phyloP scores from a whole-genome alignment of 2,113 vertebrate genomes.

The Onychostoma macrolepis region DNA sequence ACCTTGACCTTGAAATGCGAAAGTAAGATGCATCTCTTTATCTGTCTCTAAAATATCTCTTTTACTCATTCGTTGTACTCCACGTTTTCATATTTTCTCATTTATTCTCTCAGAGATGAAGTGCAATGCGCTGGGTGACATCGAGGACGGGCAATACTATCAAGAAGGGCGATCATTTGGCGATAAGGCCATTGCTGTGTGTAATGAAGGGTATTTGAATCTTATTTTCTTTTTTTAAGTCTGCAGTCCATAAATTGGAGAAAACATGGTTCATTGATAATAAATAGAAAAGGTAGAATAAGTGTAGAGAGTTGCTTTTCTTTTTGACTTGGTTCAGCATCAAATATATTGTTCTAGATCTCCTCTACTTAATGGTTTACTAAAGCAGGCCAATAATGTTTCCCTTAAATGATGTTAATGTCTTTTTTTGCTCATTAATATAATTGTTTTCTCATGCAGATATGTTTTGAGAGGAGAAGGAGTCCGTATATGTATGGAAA shows the following conservation, averaged over 20 bases:
- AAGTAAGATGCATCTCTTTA: constrained; percentile 57
- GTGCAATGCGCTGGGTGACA: constrained; percentile 64
- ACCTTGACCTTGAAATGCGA: constrained; percentile 60
- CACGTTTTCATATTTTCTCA: neutral
- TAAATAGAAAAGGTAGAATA: neutral
- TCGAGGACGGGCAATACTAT: constrained; percentile 58
- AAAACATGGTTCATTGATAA: neutral
- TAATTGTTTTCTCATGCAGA: constrained; percentile 51
- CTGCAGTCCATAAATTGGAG: neutral
- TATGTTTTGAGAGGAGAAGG: constrained; percentile 64
- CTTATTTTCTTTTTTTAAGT: neutral
- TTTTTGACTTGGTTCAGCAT: neutral
- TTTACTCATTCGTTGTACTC: neutral
- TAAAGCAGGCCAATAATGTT: neutral
- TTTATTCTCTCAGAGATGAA: constrained; percentile 52
- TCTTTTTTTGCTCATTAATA: neutral
- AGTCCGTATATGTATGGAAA: constrained; percentile 58
- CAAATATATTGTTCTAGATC: neutral
- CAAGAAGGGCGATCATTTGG: constrained; percentile 58
- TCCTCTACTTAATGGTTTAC: neutral
- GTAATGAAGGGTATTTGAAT: constrained; percentile 64
- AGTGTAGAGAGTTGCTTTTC: neutral
- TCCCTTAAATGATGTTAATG: neutral
- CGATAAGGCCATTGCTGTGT: constrained; percentile 62
- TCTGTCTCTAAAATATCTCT: neutral